These are phyloP conservation scores for Prionace glauca DNA, from an alignment of 2,797 vertebrate genomes.

Conservation along the genomic window DNA sequence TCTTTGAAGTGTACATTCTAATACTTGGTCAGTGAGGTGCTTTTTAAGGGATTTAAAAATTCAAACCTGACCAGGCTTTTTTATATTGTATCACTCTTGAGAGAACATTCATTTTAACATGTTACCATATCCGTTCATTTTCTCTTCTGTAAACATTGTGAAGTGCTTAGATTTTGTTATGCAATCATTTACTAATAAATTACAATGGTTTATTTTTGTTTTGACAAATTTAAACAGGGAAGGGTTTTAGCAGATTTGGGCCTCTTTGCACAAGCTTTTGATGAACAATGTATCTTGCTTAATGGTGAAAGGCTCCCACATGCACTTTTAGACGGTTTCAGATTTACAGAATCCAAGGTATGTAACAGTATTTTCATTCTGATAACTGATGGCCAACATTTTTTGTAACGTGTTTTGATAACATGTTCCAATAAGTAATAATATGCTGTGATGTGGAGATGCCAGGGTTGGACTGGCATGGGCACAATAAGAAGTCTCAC, in stretches of 20 bases:
- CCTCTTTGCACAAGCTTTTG: constrained; percentile 73
- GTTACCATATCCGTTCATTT: background rate
- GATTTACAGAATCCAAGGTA: constrained; percentile 40
- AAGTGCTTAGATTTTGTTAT: background rate
- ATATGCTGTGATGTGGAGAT: background rate
- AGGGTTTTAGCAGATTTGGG: constrained; percentile 73
- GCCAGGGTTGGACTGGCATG: too few species aligned
- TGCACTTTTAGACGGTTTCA: constrained; percentile 53
- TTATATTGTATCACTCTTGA: background rate
- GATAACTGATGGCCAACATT: background rate
- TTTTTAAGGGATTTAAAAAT: background rate
- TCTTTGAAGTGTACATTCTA: background rate
- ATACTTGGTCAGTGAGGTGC: background rate
- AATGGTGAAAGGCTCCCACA: constrained; percentile 61
- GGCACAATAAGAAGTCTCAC: too few species aligned
- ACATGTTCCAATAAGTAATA: background rate
- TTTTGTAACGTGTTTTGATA: background rate
- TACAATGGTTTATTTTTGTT: constrained; percentile 36
- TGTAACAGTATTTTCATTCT: background rate
- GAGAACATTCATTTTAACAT: background rate
- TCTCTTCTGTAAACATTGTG: background rate
- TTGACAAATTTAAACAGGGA: constrained; percentile 57
- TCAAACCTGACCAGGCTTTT: background rate
- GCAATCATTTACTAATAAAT: background rate
- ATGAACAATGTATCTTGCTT: constrained; percentile 64